These are phyloP conservation scores for Cladorhizidae sp. DNA, from an alignment of 37 sponge, comb jelly and placozoan genomes.

Conservation along the genomic window DNA sequence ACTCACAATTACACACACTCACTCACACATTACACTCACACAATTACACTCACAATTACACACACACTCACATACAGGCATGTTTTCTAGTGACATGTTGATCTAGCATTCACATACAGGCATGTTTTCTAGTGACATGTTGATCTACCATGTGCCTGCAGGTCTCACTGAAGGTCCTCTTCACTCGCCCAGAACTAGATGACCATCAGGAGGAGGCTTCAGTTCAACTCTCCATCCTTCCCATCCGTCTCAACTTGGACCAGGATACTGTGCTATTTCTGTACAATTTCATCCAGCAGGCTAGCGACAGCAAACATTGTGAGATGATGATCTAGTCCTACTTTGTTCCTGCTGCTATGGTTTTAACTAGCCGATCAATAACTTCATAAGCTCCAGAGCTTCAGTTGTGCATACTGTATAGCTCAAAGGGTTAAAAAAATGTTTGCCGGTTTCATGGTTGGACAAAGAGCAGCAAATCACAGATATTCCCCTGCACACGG, in stretches of 20 bases:
- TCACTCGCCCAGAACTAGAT: constrained; percentile 59
- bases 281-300: constrained; percentile 70
- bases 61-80: too few species aligned
- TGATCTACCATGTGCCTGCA: constrained; percentile 1
- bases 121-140: not conserved
- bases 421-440: too few species aligned
- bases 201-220: constrained; percentile 56
- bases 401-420: too few species aligned
- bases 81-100: not conserved
- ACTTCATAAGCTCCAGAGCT: too few species aligned
- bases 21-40: too few species aligned
- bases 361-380: too few species aligned
- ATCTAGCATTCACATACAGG: too few species aligned
- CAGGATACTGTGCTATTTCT: constrained; percentile 91
- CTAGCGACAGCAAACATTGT: constrained; percentile 22
- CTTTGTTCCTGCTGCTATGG: too few species aligned
- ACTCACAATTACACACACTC: too few species aligned
- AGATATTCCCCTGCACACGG: too few species aligned
- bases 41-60: not conserved
- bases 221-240: constrained; percentile 80
- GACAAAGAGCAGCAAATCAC: too few species aligned
- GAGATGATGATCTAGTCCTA: not conserved
- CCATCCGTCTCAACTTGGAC: constrained; percentile 91
- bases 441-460: too few species aligned
- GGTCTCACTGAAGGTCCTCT: constrained; percentile 81